Evolutionary conservation across 2,113 vertebrate species (phyloP), one percentile per base, ranked within the genome.

Genomic region (Crotalus viridis): DNA sequence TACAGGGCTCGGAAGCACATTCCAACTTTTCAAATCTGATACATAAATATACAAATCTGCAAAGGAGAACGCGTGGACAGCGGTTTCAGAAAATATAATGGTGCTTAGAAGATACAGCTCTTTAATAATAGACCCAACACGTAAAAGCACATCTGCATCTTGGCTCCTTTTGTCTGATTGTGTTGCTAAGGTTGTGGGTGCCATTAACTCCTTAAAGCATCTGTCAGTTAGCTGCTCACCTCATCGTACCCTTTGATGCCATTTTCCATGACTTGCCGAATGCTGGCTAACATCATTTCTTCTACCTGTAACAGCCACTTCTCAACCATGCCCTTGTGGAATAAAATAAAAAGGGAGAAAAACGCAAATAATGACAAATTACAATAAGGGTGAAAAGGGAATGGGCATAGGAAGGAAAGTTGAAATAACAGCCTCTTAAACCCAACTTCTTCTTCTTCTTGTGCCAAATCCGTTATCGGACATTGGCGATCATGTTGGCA

Each of bases 281-380:
- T 95, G 86, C 99, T 99, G 91, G 94, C 93, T 19, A 99, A 94
- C 99, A 99, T 99, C 51, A 97, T 95, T 61, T 97, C 96, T 95
- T 99, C 99, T 91, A 99, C 98, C 94, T 99, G 98, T 94, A 97
- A 96, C 64, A 99, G 98, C 99, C 99, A 99, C 95, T 99, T 99
- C 95, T 99, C 99, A 74, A 99, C 99, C 98, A 99, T 99, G 52
- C 99, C 99, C 98, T 99, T 93, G 7, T 92, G 93, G 92, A 10
- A 52, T 92, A 69, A 24, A 95, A 94, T 5, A 8, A 94, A 94
- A 54, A 12, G 95, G 17, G 74, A 39, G 74, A 43, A 15, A 90
- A 24, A 81, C 15, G 64, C 21, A 48, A 51, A 54, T 86, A 8
- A n/a, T 69, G 17, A 89, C 61, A 46, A 85, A 13, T 89, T 21